phyloP scores from a whole-genome alignment of 2,113 vertebrate genomes.

The Ia io region DNA sequence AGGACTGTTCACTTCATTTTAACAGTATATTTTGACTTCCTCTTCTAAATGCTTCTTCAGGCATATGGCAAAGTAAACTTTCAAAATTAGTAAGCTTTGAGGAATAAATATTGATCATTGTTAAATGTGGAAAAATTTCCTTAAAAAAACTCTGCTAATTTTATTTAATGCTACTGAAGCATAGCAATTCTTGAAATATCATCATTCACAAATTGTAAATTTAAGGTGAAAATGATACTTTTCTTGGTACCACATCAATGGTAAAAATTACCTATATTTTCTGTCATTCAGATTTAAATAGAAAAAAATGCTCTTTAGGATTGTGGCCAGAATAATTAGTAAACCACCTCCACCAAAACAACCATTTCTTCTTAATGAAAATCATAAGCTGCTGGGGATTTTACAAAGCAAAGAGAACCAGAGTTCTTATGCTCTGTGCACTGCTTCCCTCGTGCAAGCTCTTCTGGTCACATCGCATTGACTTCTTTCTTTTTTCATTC shows the following conservation, averaged over 20 bases:
- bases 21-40: conserved; percentile 38
- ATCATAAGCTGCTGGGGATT: not conserved
- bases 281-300: not conserved
- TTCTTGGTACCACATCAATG: not conserved
- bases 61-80: conserved; percentile 51
- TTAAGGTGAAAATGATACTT: not conserved
- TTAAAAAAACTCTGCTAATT: not conserved
- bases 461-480: not conserved
- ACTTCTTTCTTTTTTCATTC: not conserved
- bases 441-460: not conserved
- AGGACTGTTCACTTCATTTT: conserved; percentile 43
- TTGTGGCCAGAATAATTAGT: not conserved
- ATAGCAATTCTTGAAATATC: not conserved
- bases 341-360: not conserved
- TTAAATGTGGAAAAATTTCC: not conserved
- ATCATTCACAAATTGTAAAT: not conserved
- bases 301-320: not conserved
- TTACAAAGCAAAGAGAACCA: not conserved
- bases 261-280: conserved; percentile 5
- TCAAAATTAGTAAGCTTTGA: conserved; percentile 26
- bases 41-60: not conserved
- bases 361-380: not conserved
- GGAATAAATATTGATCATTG: conserved; percentile 1
- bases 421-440: not conserved
- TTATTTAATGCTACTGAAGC: not conserved